Evolutionary conservation across 2,113 vertebrate species (phyloP).

Genomic region (Paradisaea rubra): DNA sequence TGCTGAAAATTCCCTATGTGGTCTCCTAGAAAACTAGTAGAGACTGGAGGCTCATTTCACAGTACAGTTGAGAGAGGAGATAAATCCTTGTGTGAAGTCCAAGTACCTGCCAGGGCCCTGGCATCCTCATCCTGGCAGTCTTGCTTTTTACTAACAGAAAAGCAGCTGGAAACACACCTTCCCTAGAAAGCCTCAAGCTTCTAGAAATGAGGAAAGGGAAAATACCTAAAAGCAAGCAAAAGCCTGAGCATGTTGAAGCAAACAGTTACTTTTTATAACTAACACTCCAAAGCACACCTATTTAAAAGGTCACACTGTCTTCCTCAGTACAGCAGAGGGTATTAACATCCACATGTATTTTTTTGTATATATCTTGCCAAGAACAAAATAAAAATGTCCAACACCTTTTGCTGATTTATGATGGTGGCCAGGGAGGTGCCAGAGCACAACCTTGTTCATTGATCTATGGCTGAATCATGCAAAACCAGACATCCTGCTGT

Average conservation of each 20-base stretch:
- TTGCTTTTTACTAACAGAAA: not conserved
- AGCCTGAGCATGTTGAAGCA: not conserved
- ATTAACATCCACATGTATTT: not conserved
- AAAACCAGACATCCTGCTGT: conserved; percentile 33
- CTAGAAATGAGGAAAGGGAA: not conserved
- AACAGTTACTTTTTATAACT: not conserved
- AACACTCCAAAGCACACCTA: not conserved
- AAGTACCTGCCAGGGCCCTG: not conserved
- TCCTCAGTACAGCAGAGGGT: not conserved
- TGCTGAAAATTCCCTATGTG: not conserved
- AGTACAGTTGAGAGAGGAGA: rapidly evolving
- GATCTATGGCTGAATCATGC: conserved; percentile 25
- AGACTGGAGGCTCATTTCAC: not conserved
- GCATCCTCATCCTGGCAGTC: not conserved
- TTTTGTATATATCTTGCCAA: conserved; percentile 23
- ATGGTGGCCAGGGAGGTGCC: conserved; percentile 10
- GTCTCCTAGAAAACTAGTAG: not conserved
- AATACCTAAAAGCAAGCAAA: conserved; percentile 1
- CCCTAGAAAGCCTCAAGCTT: not conserved
- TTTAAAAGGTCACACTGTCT: not conserved
- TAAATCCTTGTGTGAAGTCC: not conserved
- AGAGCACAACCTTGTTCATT: conserved; percentile 31
- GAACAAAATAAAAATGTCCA: conserved; percentile 34
- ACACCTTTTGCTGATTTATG: conserved; percentile 27
- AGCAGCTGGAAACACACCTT: not conserved